A percentile compares a stretch with the other conserved stretches of the same genome.
These are phyloP conservation scores for Rostratula benghalensis DNA, from an alignment of 2,113 vertebrate genomes.

Conservation along the genomic window DNA sequence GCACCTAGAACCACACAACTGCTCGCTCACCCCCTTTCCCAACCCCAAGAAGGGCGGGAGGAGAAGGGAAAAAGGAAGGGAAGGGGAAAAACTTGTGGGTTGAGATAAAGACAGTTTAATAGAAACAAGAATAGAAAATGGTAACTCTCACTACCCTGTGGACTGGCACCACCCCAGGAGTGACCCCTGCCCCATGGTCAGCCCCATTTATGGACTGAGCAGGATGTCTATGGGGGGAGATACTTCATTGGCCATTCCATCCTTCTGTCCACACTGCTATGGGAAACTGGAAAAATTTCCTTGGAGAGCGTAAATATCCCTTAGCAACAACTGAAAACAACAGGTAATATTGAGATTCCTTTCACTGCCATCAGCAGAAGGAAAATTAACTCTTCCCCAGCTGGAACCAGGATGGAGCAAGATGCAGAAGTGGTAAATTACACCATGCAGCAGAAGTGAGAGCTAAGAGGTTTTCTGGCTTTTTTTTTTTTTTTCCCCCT, in stretches of 20 bases:
- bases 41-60: background rate
- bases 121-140: background rate
- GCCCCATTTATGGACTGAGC: background rate
- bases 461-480: background rate
- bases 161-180: background rate
- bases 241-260: background rate
- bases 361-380: background rate
- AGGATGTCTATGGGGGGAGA: background rate
- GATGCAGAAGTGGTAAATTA: background rate
- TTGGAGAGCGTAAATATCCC: background rate
- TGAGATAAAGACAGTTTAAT: background rate
- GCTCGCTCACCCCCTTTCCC: background rate
- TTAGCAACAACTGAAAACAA: background rate
- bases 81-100: background rate
- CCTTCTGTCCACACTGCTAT: background rate
- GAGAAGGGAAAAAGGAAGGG: background rate
- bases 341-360: background rate
- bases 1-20: background rate
- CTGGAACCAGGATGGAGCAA: background rate
- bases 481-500: too few species aligned
- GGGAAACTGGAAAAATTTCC: background rate
- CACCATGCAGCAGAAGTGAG: background rate
- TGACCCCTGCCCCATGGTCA: background rate
- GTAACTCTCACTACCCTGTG: background rate
- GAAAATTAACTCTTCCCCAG: background rate